Evolutionary conservation across 1,140 invertebrate species (phyloP), one percentile per base, ranked within the genome.

Genomic region (Branchinecta lynchi): DNA sequence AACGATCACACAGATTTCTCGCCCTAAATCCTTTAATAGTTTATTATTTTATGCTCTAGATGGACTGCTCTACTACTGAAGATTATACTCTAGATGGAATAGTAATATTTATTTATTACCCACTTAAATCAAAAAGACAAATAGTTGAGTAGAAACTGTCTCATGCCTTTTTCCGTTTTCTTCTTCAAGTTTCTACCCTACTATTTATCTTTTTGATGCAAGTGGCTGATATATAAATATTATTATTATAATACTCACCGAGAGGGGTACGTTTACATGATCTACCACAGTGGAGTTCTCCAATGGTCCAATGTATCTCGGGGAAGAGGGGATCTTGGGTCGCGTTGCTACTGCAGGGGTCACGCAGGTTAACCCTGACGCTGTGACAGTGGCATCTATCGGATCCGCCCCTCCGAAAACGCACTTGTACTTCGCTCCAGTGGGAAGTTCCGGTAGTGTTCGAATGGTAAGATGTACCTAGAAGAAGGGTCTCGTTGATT

Each of bases 351-450:
- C 79, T 60, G 86, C 83, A 20, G 93, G 93, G 3, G 93, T 94
- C 10, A 85, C 84, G 78, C 94, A 97, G 5, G 86, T 85, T 43
- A 96, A 79, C 9, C 92, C 92, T 75, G 83, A 86, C 67, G 83
- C 82, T 60, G 89, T 89, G 45, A 92, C 87, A 70, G 85, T 81
- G 6, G 91, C 91, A 80, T 93, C 90, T 69, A 93, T 91, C 5
- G 92, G 89, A 15, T 89, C 87, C 3, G 87, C 85, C 74, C 82
- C 86, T 20, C 88, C 88, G 81, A 97, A 96, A 1, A 96, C 91
- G 80, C 94, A 97, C 76, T 92, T 89, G 80, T 96, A 96, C 78
- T 92, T 91, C 46, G 90, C 90, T 73, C 90, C 92, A 71, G 86
- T 82, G 7, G 92, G 92, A 72, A 92, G 79, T 78, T 92, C 90